Evolutionary conservation across 2,888 invertebrate genomes (phyloP).

Genomic region (Nebria salina): DNA sequence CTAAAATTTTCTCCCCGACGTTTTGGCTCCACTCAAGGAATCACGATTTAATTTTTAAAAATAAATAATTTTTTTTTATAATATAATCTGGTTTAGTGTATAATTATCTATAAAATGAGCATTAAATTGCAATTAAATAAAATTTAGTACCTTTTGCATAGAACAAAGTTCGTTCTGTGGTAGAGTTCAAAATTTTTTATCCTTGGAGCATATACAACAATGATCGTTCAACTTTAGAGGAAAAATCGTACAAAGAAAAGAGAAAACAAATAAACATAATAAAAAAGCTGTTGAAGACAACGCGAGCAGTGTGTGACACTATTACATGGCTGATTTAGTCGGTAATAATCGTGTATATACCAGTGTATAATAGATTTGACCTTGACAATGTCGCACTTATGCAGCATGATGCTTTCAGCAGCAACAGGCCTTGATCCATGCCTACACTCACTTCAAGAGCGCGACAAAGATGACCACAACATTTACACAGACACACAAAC

Average conservation of each 20-base stretch:
- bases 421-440: not conserved
- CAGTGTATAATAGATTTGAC: slow-evolving; percentile 43
- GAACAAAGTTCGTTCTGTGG: too few species aligned
- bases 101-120: too few species aligned
- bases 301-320: slow-evolving; percentile 32
- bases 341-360: slow-evolving; percentile 38
- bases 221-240: not conserved
- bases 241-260: not conserved
- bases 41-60: too few species aligned
- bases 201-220: not conserved
- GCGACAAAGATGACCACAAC: not conserved
- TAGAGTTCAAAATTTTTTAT: too few species aligned
- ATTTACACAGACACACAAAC: not conserved
- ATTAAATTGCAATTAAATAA: too few species aligned
- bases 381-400: slow-evolving; percentile 42
- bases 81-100: too few species aligned
- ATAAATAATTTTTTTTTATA: too few species aligned
- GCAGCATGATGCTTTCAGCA: slow-evolving; percentile 38
- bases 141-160: too few species aligned
- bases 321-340: slow-evolving; percentile 44
- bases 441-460: not conserved
- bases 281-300: not conserved
- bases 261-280: not conserved
- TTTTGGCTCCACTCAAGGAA: too few species aligned
- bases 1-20: too few species aligned